These are phyloP conservation scores for Antrozous pallidus DNA, from an alignment of 2,797 vertebrate genomes.

Conservation along the genomic window DNA sequence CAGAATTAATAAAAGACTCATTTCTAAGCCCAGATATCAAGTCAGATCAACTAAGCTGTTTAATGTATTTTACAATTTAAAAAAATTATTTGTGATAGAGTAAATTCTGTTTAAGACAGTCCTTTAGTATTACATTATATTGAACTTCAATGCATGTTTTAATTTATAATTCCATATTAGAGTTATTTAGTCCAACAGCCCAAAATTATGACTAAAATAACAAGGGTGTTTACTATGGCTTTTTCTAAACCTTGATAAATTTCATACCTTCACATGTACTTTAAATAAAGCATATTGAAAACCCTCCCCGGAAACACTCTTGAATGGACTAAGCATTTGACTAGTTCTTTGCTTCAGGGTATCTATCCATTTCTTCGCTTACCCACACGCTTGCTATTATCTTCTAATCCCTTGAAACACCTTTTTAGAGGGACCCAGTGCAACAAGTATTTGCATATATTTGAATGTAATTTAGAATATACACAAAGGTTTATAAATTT, in stretches of 20 bases:
- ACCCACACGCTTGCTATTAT: not conserved
- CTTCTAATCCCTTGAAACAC: not conserved
- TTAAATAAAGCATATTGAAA: conserved; percentile 44
- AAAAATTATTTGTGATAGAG: not conserved
- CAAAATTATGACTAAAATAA: conserved; percentile 39
- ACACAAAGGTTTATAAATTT: not conserved
- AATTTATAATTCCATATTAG: conserved; percentile 46
- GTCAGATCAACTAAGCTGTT: not conserved
- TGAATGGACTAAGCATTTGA: not conserved
- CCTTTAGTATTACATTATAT: not conserved
- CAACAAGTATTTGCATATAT: not conserved
- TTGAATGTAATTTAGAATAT: not conserved
- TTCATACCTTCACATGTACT: not conserved
- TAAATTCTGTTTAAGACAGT: not conserved
- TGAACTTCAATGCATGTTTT: not conserved
- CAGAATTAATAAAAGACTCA: not conserved
- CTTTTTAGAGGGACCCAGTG: not conserved
- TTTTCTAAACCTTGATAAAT: conserved; percentile 39
- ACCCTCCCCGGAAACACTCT: not conserved
- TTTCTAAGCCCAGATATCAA: not conserved
- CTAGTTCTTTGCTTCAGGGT: not conserved
- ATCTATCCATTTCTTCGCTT: not conserved
- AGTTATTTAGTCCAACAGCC: conserved; percentile 42
- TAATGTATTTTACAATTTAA: not conserved
- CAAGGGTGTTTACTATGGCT: not conserved